phyloP scores from a whole-genome alignment of 2,888 invertebrate species.

The Holacanthella duospinosa region DNA sequence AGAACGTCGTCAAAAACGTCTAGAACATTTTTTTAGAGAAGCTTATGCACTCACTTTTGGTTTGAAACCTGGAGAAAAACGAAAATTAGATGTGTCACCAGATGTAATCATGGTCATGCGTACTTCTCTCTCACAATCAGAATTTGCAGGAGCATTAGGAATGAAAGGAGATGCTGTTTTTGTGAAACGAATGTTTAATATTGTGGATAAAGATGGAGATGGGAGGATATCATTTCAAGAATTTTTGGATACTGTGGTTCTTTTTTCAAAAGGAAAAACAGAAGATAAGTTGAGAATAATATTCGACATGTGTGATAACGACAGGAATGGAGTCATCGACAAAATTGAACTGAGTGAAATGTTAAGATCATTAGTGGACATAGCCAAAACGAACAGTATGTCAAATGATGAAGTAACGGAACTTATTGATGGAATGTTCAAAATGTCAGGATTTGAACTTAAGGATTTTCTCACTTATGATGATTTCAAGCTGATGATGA shows the following conservation, averaged over 20 bases:
- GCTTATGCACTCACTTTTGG: slow-evolving; percentile 90
- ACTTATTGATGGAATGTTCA: slow-evolving; percentile 87
- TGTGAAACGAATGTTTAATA: slow-evolving; percentile 94
- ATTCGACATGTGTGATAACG: slow-evolving; percentile 95
- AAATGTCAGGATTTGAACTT: slow-evolving; percentile 78
- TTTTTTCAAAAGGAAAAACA: slow-evolving; percentile 83
- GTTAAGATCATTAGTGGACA: slow-evolving; percentile 82
- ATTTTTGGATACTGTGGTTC: slow-evolving; percentile 83
- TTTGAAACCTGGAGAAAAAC: slow-evolving; percentile 70
- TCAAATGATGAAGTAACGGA: slow-evolving; percentile 77
- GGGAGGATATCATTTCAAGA: slow-evolving; percentile 84
- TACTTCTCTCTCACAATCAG: slow-evolving; percentile 78
- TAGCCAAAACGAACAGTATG: slow-evolving; percentile 79
- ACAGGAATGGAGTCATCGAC: slow-evolving; percentile 85
- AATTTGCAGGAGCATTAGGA: slow-evolving; percentile 88
- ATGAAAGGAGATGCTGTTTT: slow-evolving; percentile 92
- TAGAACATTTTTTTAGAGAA: slow-evolving; percentile 91
- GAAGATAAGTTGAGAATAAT: slow-evolving; percentile 88
- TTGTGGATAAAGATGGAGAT: slow-evolving; percentile 87
- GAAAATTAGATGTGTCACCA: slow-evolving; percentile 48
- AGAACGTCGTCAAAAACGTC: slow-evolving; percentile 77
- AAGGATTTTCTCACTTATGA: slow-evolving; percentile 81
- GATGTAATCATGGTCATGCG: slow-evolving; percentile 85
- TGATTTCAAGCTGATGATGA: slow-evolving; percentile 92
- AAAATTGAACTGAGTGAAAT: slow-evolving; percentile 87